Percentiles rank a stretch among this genome's conserved stretches.
These are phyloP conservation scores for Etheostoma perlongum DNA, from an alignment of 2,797 vertebrate species.

Conservation along the genomic window DNA sequence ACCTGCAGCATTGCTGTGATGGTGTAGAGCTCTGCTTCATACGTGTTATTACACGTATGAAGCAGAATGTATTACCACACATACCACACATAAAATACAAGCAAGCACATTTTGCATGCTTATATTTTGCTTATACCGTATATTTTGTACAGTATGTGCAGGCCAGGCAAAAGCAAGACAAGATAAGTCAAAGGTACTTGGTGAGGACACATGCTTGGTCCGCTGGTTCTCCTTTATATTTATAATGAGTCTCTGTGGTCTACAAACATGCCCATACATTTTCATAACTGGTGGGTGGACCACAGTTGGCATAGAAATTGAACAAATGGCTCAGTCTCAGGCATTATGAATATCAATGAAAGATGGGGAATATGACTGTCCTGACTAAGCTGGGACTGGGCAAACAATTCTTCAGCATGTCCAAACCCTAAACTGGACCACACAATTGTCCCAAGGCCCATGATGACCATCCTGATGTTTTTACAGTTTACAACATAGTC, in stretches of 20 bases:
- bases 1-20: slow-evolving; percentile 36
- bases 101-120: slow-evolving; percentile 2
- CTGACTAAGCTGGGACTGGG: slow-evolving; percentile 29
- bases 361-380: slow-evolving; percentile 44
- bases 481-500: slow-evolving; percentile 39
- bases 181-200: slow-evolving; percentile 52
- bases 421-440: slow-evolving; percentile 37
- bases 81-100: slow-evolving; percentile 36
- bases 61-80: slow-evolving; percentile 37
- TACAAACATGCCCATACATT: slow-evolving; percentile 72
- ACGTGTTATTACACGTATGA: slow-evolving; percentile 47
- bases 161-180: slow-evolving; percentile 18
- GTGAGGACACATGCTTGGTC: slow-evolving; percentile 45
- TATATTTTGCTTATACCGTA: too few relatives aligned
- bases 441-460: slow-evolving; percentile 20
- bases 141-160: slow-evolving; percentile 5
- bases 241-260: slow-evolving; percentile 68
- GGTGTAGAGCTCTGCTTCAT: slow-evolving; percentile 4
- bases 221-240: slow-evolving; percentile 58
- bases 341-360: slow-evolving; percentile 70
- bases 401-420: slow-evolving; percentile 40
- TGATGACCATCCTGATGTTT: slow-evolving; percentile 27
- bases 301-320: slow-evolving; percentile 55
- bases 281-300: slow-evolving; percentile 72
- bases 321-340: slow-evolving; percentile 69